Percentiles rank a stretch among this genome's conserved stretches.
Evolutionary conservation across 2,113 vertebrate genomes (phyloP).

Genomic region (Halichoeres trimaculatus): DNA sequence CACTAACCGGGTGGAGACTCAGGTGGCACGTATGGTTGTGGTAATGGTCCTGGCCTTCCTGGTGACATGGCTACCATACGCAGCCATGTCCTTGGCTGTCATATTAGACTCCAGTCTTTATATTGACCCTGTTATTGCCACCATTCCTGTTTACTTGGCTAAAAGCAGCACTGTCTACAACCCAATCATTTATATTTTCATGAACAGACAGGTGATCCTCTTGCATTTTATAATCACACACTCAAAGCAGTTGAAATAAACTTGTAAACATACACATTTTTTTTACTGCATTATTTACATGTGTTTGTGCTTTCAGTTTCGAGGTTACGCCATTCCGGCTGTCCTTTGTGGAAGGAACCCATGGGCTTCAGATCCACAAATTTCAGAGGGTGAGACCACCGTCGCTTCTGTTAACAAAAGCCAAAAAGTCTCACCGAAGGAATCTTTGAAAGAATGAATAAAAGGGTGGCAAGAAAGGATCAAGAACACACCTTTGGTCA

Average conservation of each 20-base stretch:
- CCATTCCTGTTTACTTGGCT: slow-evolving; percentile 71
- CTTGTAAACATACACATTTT: background rate
- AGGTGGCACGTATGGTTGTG: slow-evolving; percentile 75
- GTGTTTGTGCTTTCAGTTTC: slow-evolving; percentile 63
- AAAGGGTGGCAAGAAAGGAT: background rate
- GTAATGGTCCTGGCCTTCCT: slow-evolving; percentile 80
- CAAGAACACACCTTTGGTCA: background rate
- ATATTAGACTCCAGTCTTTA: slow-evolving; percentile 70
- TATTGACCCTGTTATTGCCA: slow-evolving; percentile 73
- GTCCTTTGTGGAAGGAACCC: slow-evolving; percentile 72
- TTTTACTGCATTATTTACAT: background rate
- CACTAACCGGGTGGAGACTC: slow-evolving; percentile 64
- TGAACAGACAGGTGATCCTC: slow-evolving; percentile 79
- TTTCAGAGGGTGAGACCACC: slow-evolving; percentile 52
- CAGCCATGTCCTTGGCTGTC: slow-evolving; percentile 71
- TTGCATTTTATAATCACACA: background rate
- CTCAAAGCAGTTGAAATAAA: background rate
- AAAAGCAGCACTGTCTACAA: slow-evolving; percentile 81
- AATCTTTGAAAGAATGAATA: slow-evolving; percentile 48
- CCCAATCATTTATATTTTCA: slow-evolving; percentile 81
- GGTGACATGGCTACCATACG: slow-evolving; percentile 79
- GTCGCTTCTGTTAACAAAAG: slow-evolving; percentile 48
- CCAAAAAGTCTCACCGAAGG: slow-evolving; percentile 53
- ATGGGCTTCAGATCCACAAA: slow-evolving; percentile 47
- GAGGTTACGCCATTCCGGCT: slow-evolving; percentile 54